These are phyloP conservation scores for Pedicia rivosa DNA, from an alignment of 2,888 invertebrate species.

Conservation along the genomic window DNA sequence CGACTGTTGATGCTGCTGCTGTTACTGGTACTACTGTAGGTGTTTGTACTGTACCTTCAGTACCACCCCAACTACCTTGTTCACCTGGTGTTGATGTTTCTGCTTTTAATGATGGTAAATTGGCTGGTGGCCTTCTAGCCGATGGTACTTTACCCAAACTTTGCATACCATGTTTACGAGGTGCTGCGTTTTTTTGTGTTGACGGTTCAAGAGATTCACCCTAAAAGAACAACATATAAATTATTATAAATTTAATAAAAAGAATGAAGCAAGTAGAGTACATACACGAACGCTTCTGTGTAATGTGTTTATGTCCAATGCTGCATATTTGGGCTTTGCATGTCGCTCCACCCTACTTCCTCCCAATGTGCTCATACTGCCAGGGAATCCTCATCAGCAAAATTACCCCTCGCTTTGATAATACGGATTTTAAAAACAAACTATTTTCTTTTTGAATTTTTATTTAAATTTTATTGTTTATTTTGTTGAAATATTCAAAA, in stretches of 20 bases:
- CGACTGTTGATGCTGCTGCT: constrained; percentile 6
- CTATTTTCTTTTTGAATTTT: not conserved
- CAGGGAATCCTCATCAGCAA: constrained; percentile 35
- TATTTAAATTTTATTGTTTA: not conserved
- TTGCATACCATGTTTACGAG: constrained; percentile 99
- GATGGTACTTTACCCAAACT: constrained; percentile 98
- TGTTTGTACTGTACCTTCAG: constrained; percentile 7
- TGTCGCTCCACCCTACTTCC: constrained; percentile 35
- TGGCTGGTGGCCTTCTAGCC: constrained; percentile 95
- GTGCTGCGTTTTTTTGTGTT: constrained; percentile 74
- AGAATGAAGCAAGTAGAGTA: constrained; percentile 16
- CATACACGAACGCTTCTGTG: constrained; percentile 75
- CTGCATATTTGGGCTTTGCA: constrained; percentile 84
- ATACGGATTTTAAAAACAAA: constrained; percentile 19
- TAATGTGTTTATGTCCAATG: constrained; percentile 95
- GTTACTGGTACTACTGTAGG: constrained; percentile 11
- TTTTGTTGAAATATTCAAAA: not conserved
- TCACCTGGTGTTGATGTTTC: constrained; percentile 44
- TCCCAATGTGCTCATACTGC: constrained; percentile 35
- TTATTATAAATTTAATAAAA: constrained; percentile 7
- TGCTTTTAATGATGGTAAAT: constrained; percentile 97
- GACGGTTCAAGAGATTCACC: constrained; percentile 78
- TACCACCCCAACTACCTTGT: constrained; percentile 10
- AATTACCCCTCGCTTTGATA: constrained; percentile 25
- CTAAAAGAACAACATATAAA: constrained; percentile 28